These are phyloP conservation scores for Schrankia costaestrigalis DNA, from an alignment of 2,888 invertebrate species.

Conservation along the genomic window DNA sequence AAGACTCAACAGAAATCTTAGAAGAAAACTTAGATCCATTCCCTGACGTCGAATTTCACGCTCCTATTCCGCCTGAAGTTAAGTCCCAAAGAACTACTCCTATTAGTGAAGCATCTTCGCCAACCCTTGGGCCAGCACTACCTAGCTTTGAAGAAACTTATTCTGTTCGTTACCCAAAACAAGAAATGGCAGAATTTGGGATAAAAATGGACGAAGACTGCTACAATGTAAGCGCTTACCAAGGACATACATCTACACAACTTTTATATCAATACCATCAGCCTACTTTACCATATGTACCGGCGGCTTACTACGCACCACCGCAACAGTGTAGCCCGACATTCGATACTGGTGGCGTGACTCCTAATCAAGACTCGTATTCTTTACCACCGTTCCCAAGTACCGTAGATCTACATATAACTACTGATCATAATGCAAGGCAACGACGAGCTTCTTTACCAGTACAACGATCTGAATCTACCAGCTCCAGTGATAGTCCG, in stretches of 20 bases:
- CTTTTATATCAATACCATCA: conserved; percentile 81
- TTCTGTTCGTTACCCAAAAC: conserved; percentile 86
- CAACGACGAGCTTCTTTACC: conserved; percentile 88
- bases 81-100: conserved; percentile 69
- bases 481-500: conserved; percentile 88
- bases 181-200: conserved; percentile 83
- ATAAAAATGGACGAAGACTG: conserved; percentile 94
- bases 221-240: conserved; percentile 84
- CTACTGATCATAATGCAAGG: conserved; percentile 82
- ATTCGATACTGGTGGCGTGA: conserved; percentile 70
- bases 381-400: conserved; percentile 86
- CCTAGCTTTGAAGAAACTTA: conserved; percentile 95
- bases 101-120: conserved; percentile 69
- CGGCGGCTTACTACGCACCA: conserved; percentile 81
- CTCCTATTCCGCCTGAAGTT: conserved; percentile 64
- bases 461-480: conserved; percentile 89
- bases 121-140: conserved; percentile 81
- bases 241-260: conserved; percentile 80
- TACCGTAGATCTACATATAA: conserved; percentile 85
- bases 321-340: conserved; percentile 81
- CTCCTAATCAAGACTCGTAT: conserved; percentile 83
- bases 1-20: conserved; percentile 85
- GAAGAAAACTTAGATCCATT: conserved; percentile 88
- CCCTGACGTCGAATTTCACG: conserved; percentile 83
- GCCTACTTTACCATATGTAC: conserved; percentile 78